Evolutionary conservation across 1,140 invertebrate species (phyloP).

Genomic region (Vollenhovia emeryi): DNA sequence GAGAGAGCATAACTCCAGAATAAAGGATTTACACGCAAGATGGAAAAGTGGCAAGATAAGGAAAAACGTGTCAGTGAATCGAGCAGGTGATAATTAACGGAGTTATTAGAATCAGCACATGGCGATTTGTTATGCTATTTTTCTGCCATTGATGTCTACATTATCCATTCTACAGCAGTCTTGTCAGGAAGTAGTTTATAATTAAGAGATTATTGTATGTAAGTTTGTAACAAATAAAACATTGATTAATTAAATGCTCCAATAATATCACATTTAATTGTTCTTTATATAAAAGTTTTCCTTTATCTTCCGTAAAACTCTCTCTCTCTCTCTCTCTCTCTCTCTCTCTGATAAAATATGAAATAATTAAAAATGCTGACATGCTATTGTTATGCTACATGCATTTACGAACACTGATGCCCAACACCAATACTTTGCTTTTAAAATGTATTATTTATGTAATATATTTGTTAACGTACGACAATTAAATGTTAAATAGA

Average conservation of each 20-base stretch:
- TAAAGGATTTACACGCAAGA: background rate
- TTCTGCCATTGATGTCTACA: background rate
- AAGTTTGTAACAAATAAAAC: background rate
- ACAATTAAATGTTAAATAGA: background rate
- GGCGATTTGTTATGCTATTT: background rate
- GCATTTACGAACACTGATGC: no score
- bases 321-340: no score
- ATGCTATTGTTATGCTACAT: background rate
- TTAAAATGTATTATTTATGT: background rate
- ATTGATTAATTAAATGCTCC: background rate
- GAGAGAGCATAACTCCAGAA: background rate
- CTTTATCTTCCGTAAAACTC: background rate
- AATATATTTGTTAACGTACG: background rate
- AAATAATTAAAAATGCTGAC: background rate
- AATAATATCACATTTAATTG: background rate
- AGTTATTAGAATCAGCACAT: background rate
- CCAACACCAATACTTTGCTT: background rate
- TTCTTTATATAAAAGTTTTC: background rate
- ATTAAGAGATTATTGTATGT: background rate
- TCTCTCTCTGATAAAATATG: background rate
- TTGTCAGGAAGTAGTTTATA: background rate
- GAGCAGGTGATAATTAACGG: constrained; percentile 9
- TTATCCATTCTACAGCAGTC: background rate
- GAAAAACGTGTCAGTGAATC: constrained; percentile 25
- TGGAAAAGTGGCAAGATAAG: background rate